These are phyloP conservation scores for Eilema griseolum DNA, from an alignment of 2,888 invertebrate genomes.

Conservation along the genomic window DNA sequence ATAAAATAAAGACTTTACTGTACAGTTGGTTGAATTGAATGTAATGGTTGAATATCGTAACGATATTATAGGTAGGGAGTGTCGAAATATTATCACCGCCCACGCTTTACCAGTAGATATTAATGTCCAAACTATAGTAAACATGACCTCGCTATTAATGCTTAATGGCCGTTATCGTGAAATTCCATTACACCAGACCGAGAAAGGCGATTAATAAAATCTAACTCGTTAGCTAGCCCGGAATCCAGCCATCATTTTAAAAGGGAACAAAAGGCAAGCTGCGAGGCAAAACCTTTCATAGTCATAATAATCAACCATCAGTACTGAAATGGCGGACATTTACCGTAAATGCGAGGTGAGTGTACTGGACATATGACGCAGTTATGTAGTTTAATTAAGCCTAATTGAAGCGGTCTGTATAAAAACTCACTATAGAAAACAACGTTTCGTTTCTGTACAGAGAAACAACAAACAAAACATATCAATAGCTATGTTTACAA, in stretches of 20 bases:
- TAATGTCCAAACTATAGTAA: constrained; percentile 33
- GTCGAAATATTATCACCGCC: constrained; percentile 49
- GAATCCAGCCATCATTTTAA: constrained; percentile 53
- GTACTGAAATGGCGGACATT: constrained; percentile 51
- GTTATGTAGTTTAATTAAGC: constrained; percentile 62
- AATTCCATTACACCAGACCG: constrained; percentile 34
- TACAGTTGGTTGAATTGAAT: not conserved
- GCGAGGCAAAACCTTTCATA: constrained; percentile 54
- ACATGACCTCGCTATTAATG: constrained; percentile 40
- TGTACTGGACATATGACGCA: constrained; percentile 52
- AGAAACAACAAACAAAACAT: not conserved
- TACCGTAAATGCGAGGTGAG: constrained; percentile 59
- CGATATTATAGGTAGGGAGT: constrained; percentile 16
- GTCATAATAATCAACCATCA: constrained; percentile 63
- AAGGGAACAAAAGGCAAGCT: constrained; percentile 61
- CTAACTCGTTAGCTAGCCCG: constrained; percentile 44
- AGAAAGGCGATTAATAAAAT: constrained; percentile 52
- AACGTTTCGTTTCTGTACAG: no score
- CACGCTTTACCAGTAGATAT: constrained; percentile 39
- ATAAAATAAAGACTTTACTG: no score
- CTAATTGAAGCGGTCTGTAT: constrained; percentile 63
- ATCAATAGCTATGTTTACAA: not conserved
- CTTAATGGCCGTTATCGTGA: constrained; percentile 32
- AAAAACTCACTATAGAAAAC: constrained; percentile 31
- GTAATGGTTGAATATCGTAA: not conserved